phyloP scores from a whole-genome alignment of 2,113 vertebrate species.

The Gallinago media region DNA sequence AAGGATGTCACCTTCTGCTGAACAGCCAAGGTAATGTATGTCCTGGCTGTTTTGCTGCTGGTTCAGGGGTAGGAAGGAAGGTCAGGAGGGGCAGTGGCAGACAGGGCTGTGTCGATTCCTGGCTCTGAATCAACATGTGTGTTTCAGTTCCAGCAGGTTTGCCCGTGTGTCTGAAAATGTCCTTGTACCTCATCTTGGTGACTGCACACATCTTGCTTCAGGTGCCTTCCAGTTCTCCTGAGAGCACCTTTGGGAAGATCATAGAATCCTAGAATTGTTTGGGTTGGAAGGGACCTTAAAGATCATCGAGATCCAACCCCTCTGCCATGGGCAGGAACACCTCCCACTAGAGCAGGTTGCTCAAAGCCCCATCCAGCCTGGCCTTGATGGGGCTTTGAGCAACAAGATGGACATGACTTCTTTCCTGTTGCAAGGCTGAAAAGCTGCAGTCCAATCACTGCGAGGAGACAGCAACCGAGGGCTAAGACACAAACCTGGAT shows the following conservation, averaged over 20 bases:
- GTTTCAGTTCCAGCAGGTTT: neutral
- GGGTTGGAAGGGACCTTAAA: no score
- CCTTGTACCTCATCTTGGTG: neutral
- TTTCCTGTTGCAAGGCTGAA: neutral
- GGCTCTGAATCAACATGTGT: neutral
- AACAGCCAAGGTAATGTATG: neutral
- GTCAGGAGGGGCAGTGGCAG: rapidly evolving
- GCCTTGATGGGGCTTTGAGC: no score
- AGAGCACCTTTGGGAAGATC: neutral
- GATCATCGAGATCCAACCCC: no score
- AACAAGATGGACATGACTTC: no score
- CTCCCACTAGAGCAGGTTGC: no score
- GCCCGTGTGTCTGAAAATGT: neutral
- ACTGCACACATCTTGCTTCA: neutral
- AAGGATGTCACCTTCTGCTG: neutral
- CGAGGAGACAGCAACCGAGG: neutral
- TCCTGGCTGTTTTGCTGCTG: rapidly evolving
- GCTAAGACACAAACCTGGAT: neutral
- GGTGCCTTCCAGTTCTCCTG: neutral
- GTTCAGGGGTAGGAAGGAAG: neutral
- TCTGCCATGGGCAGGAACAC: no score
- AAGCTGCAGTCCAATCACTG: neutral
- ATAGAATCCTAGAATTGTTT: no score
- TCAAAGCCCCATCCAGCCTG: no score
- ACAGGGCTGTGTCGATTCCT: neutral